Base-by-base conservation (phyloP, 2,797 vertebrate species). In the Danio aesculapii region DNA sequence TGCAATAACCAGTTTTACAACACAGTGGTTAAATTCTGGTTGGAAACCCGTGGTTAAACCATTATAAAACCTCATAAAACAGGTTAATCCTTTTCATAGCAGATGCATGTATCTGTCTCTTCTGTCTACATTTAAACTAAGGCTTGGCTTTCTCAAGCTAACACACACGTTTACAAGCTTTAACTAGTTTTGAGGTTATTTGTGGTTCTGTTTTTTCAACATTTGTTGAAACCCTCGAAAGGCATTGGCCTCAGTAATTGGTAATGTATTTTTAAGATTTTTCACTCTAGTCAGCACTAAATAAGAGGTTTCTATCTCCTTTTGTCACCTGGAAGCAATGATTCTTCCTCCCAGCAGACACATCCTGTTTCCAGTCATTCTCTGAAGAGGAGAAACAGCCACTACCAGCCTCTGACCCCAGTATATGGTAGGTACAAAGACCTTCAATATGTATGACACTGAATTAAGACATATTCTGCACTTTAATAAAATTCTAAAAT, bases 291-390 rank as follows among this genome's bases (percentile, higher is more conserved):
- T 64, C 44, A 41, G 47, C n/a, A 13, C 9, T 17, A 13, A 55
- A n/a, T 8, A 11, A 21, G 43, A 46, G 57, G 58, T n/a, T 69
- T 41, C 47, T 63, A 39, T 21, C 66, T 53, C 43, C 52, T 16
- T 55, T 16, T 52, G 41, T 81, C 61, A 79, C 83, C 71, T 69
- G 66, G 75, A 81, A 59, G 44, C 47, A 81, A 61, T 84, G 55
- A 79, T 74, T 68, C 43, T 16, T 59, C 12, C 64, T 53, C 30
- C 30, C 30, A 70, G 53, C 50, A 19, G 9, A 50, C 21, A 19
- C 19, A 41, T 9, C 19, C 59, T 46, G 30, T 81, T 81, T 83
- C 81, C 41, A 82, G 4, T 77, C 10, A 47, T 82, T 49, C 52
- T 59, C 43, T 55, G 55, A 44, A 67, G 50, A 68, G 13, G n/a